A percentile compares a stretch with the other conserved stretches of the same genome.
phyloP scores from a whole-genome alignment of 1,140 invertebrate species.

The Lysiphlebus fabarum region DNA sequence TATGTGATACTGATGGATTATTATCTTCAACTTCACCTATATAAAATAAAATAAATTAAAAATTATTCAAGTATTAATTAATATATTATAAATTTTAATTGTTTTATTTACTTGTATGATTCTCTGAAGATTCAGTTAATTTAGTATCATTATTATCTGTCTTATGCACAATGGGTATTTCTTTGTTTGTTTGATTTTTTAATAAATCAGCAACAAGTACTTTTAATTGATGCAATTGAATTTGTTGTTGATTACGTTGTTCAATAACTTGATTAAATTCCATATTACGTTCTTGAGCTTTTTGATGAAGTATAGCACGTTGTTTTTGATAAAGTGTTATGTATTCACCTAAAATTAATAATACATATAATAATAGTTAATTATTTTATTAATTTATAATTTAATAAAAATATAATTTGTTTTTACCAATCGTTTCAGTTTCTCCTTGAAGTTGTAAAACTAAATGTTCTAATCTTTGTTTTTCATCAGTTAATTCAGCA shows the following conservation, averaged over 20 bases:
- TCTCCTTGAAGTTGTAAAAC: conserved; percentile 89
- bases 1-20: conserved; percentile 20
- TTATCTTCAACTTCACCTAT: conserved; percentile 13
- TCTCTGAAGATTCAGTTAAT: background rate
- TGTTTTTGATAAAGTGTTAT: conserved; percentile 92
- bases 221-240: conserved; percentile 74
- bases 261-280: conserved; percentile 71
- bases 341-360: conserved; percentile 74
- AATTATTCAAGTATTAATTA: background rate
- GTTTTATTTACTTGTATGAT: background rate
- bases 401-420: conserved; percentile 12
- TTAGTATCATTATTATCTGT: too few species aligned
- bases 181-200: conserved; percentile 17
- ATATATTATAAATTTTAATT: background rate
- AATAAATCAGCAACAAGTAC: conserved; percentile 66
- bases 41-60: conserved; percentile 5
- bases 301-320: conserved; percentile 77
- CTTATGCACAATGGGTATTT: background rate
- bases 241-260: conserved; percentile 76
- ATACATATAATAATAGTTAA: conserved; percentile 12
- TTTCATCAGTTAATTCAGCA: conserved; percentile 86
- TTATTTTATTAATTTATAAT: background rate
- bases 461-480: conserved; percentile 87
- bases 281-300: conserved; percentile 78
- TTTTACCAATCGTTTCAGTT: conserved; percentile 85